Conservation (phyloP, 2,797 vertebrate species). For the Acrocephalus scirpaceus region DNA sequence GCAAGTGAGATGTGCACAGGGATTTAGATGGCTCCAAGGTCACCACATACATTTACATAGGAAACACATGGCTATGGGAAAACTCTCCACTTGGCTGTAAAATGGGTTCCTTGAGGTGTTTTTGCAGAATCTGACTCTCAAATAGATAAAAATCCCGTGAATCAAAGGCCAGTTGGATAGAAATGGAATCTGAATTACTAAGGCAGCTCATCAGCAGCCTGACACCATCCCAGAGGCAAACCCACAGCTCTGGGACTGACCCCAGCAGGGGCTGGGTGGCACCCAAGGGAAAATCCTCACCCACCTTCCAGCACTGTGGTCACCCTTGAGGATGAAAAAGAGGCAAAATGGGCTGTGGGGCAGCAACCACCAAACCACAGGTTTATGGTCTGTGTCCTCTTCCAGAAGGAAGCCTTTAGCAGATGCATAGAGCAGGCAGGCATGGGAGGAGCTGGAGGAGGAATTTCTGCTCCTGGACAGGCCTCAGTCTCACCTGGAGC, state of each 20-base stretch:
- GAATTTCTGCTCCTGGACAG: background rate
- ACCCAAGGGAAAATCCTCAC: background rate
- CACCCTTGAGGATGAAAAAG: background rate
- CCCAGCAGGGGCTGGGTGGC: background rate
- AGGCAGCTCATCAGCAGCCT: background rate
- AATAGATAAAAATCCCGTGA: constrained; percentile 35
- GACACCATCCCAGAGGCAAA: background rate
- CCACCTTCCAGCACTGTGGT: background rate
- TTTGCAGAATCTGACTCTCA: constrained; percentile 24
- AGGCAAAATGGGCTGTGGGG: background rate
- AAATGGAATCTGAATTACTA: constrained; percentile 10
- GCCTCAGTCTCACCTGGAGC: background rate
- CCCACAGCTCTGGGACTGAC: background rate
- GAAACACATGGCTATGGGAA: constrained; percentile 77
- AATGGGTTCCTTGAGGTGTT: constrained; percentile 61
- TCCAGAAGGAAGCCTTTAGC: background rate
- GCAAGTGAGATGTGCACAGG: constrained; percentile 76
- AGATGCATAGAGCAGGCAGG: background rate
- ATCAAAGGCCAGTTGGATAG: constrained; percentile 26
- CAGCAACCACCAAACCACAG: background rate
- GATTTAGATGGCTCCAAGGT: constrained; percentile 80
- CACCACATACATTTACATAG: constrained; percentile 73
- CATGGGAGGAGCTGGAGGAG: background rate
- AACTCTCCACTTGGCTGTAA: constrained; percentile 47
- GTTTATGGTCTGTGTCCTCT: background rate